Base-by-base conservation (phyloP, 1,140 invertebrate genomes). In the Eulimnadia texana region DNA sequence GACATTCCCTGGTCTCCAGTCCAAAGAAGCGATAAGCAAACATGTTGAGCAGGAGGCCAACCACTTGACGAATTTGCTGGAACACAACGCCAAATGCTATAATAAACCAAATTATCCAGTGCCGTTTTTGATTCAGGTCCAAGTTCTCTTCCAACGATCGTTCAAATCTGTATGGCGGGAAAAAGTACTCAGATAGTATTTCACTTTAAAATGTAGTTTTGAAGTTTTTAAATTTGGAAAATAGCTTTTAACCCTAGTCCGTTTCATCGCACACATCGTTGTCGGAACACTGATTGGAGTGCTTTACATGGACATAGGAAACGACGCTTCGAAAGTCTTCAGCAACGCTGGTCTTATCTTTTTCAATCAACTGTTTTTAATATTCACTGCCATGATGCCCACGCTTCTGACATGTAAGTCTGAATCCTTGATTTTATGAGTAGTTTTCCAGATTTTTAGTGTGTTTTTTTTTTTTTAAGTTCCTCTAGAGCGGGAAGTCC, bases 401-500 rank as follows among this genome's bases (percentile, higher is more conserved):
- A 78, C 76, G n/a, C 71, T 78, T 2, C 66, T 78, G 27, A 78
- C 77, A 23, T 78, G 77, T 76, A 69, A 53, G 19, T 53, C 19
- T 53, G n/a, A n/a, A n/a, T n/a, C n/a, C n/a, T n/a, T n/a, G n/a
- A n/a, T n/a, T n/a, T n/a, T n/a, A n/a, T n/a, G n/a, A n/a, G n/a
- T n/a, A n/a, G n/a, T n/a, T 33, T 9, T 13, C 24, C 9, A 9
- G 51, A 19, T 2, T 59, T 49, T 50, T 22, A n/a, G n/a, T n/a
- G n/a, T n/a, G n/a, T n/a, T n/a, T n/a, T 65, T 54, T 66, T 68
- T 64, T 67, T 67, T 80, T 82, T 61, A 75, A 96, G 92, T 97
- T 84, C 93, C 93, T 9, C 77, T 88, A 59, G 92, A 96, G 76
- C 92, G 95, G 86, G 83, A 84, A 29, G 91, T 96, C 49, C 93